Percentiles rank a stretch among this genome's conserved stretches.
These are phyloP conservation scores for Cheirogaleus major DNA, from an alignment of 2,797 vertebrate species.

Conservation along the genomic window DNA sequence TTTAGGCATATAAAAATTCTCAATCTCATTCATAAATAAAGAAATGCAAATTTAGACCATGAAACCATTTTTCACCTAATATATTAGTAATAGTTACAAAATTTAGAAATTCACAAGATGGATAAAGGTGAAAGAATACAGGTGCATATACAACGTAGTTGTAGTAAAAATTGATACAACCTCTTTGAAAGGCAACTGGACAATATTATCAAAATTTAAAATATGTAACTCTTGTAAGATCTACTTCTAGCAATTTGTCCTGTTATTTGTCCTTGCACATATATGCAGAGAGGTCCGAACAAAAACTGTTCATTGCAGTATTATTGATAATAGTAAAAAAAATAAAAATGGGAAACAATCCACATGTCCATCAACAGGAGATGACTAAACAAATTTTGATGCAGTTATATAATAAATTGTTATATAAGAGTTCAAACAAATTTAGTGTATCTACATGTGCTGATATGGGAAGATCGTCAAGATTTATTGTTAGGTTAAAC, in stretches of 20 bases:
- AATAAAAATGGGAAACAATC: neutral
- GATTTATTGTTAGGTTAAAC: neutral
- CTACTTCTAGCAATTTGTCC: neutral
- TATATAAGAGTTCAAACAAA: neutral
- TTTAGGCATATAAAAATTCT: neutral
- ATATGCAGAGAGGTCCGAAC: neutral
- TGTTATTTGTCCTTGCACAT: conserved; percentile 20
- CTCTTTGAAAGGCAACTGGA: neutral
- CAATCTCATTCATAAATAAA: conserved; percentile 19
- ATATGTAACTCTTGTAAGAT: neutral
- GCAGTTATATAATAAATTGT: neutral
- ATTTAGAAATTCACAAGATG: neutral
- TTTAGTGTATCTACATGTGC: neutral
- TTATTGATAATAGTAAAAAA: neutral
- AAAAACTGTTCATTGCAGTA: neutral
- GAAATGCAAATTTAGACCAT: conserved; percentile 35
- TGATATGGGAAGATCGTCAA: neutral
- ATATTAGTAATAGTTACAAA: neutral
- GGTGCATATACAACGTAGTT: neutral
- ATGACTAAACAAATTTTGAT: neutral
- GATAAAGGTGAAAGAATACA: neutral
- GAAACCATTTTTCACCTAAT: neutral
- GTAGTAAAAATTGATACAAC: neutral
- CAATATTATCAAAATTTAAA: conserved; percentile 12
- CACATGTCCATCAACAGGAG: neutral